Evolutionary conservation across 2,888 invertebrate species (phyloP), one percentile per base, ranked within the genome.

Genomic region (Parapristionchus giblindavisi): DNA sequence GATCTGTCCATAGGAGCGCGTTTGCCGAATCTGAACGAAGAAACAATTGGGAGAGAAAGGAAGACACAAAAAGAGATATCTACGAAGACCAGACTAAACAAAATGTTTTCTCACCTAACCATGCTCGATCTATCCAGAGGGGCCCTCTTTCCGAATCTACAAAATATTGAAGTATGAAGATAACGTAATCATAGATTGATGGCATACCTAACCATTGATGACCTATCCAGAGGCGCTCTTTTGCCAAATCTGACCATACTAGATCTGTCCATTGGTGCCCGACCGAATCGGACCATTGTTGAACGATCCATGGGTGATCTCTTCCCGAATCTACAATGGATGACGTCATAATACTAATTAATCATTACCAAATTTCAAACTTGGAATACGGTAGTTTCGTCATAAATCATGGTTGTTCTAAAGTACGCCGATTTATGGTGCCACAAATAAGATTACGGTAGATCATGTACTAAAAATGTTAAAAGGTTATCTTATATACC

Each of bases 1-100:
- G 79, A 75, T 14, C 81, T 75, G 27, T 80, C 79, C 82, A 82
- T 78, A 27, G 82, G 82, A 11, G 77, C 76, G 2, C 82, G 78
- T 72, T 82, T 82, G 14, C 81, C 81, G 54, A 81, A 80, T 24
- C 82, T 78, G 60, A 65, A 76, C 40, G 17, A 27, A n/a, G n/a
- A n/a, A n/a, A n/a, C n/a, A n/a, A n/a, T n/a, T 34, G 14, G 4
- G 8, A 24, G 27, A 43, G 63, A 5, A 17, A n/a, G 36, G 60
- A 61, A 61, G 34, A 34, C 8, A 3, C 24, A 61, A 36, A 38
- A 36, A 17, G 61, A 36, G 6, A 14, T 3, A 61, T 29, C 4
- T 11, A 14, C 4, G 58, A 27, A 58, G 32, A 5, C 6, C 27
- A 29, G 58, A n/a, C 6, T 17, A 61, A 21, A 27, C 21, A 38